A percentile compares a stretch with the other conserved stretches of the same genome.
Conservation (phyloP, 2,113 vertebrate species). For the Melanotaenia duboulayi region DNA sequence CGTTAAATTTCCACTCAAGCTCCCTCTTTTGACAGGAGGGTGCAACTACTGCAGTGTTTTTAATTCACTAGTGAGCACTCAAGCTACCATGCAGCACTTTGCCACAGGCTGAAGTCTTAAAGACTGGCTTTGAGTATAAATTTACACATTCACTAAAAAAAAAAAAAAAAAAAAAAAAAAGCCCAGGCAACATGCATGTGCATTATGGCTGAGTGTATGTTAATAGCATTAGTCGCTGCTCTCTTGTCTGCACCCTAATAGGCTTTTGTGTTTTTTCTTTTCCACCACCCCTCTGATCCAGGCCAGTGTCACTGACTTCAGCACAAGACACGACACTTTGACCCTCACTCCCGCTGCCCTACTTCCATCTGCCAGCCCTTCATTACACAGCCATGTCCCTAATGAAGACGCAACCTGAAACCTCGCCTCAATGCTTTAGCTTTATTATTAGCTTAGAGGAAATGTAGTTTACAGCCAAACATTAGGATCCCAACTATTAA, state of each 20-base stretch:
- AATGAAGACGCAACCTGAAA: constrained; percentile 49
- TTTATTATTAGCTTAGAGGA: constrained; percentile 39
- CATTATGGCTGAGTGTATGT: neutral
- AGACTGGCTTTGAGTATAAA: constrained; percentile 12
- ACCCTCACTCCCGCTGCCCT: neutral
- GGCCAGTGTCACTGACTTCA: constrained; percentile 36
- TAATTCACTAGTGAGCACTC: constrained; percentile 28
- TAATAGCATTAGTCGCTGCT: constrained; percentile 51
- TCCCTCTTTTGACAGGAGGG: constrained; percentile 15
- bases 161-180: neutral
- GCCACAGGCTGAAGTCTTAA: constrained; percentile 19
- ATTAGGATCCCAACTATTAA: constrained; percentile 11
- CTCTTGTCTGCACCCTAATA: constrained; percentile 53
- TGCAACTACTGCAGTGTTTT: neutral
- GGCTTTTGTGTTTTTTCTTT: constrained; percentile 46
- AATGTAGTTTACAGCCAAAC: constrained; percentile 5
- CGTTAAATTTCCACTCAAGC: neutral
- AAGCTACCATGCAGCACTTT: constrained; percentile 19
- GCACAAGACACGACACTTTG: constrained; percentile 8
- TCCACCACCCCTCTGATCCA: constrained; percentile 38
- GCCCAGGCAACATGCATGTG: neutral
- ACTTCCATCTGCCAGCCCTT: neutral
- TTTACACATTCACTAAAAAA: constrained; percentile 37
- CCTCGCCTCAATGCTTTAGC: neutral
- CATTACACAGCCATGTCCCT: constrained; percentile 11